These are phyloP conservation scores for Acrocephalus scirpaceus DNA, from an alignment of 2,797 vertebrate genomes.

Conservation along the genomic window DNA sequence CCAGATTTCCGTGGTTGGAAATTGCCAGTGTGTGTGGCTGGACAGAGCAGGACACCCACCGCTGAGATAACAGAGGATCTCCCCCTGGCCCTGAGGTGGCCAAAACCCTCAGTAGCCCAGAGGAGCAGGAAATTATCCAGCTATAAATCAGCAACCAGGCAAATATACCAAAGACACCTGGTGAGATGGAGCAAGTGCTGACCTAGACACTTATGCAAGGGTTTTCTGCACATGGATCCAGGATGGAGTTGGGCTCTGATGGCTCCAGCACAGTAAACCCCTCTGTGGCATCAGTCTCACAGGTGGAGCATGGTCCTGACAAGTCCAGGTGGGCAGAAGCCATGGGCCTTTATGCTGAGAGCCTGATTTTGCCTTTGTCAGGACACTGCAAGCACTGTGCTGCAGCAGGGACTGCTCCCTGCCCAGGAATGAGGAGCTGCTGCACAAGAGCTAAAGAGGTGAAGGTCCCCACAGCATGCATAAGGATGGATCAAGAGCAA, in stretches of 20 bases:
- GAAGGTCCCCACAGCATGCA: not conserved
- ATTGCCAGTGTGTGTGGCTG: rapidly evolving
- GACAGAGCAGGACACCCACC: not conserved
- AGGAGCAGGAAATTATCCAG: not conserved
- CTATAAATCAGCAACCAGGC: not conserved
- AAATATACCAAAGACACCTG: not conserved
- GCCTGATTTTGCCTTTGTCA: not conserved
- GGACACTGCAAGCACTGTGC: not conserved
- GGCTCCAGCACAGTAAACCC: not conserved
- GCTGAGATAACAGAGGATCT: not conserved
- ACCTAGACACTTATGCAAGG: not conserved
- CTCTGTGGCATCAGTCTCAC: rapidly evolving
- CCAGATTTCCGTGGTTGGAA: not conserved
- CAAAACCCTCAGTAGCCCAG: not conserved
- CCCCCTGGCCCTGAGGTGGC: not conserved
- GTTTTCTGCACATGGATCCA: not conserved
- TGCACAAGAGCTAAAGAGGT: not conserved
- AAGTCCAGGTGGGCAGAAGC: not conserved
- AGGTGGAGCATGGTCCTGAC: not conserved
- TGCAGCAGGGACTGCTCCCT: not conserved
- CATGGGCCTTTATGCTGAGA: not conserved
- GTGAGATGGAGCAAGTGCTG: not conserved
- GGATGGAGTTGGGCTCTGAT: not conserved
- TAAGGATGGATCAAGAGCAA: not conserved
- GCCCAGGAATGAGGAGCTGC: not conserved